Percentiles rank a stretch among this genome's conserved stretches.
Evolutionary conservation across 2,888 invertebrate genomes (phyloP).

Genomic region (Drosophila birchii): DNA sequence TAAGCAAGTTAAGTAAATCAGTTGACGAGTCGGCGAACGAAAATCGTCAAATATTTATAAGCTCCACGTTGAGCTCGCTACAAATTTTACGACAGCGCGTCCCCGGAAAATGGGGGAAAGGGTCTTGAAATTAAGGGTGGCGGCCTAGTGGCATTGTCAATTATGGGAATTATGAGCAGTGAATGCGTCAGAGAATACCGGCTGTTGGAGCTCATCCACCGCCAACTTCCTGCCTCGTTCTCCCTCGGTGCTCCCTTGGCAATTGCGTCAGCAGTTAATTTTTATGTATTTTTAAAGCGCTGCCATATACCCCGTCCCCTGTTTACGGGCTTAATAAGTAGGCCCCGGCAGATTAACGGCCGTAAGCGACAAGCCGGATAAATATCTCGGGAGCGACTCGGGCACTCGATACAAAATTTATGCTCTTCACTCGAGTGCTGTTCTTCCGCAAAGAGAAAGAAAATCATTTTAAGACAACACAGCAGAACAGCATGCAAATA

Average conservation of each 20-base stretch:
- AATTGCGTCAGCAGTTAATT: constrained; percentile 59
- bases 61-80: constrained; percentile 33
- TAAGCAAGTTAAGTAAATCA: constrained; percentile 67
- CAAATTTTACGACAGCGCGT: constrained; percentile 51
- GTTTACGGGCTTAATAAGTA: constrained; percentile 53
- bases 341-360: constrained; percentile 59
- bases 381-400: constrained; percentile 39
- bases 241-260: constrained; percentile 18
- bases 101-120: neutral
- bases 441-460: constrained; percentile 24
- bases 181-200: constrained; percentile 56
- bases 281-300: constrained; percentile 73
- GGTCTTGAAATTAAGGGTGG: constrained; percentile 5
- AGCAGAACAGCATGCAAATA: constrained; percentile 13
- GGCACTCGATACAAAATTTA: constrained; percentile 44
- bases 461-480: constrained; percentile 1
- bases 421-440: constrained; percentile 48
- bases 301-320: constrained; percentile 33
- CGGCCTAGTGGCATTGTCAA: constrained; percentile 46
- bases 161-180: constrained; percentile 49
- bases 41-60: constrained; percentile 68
- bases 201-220: constrained; percentile 32
- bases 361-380: constrained; percentile 49
- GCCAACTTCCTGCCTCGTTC: constrained; percentile 13
- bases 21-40: constrained; percentile 54